Conservation (phyloP, 2,113 vertebrate species). For the Condylura cristata region DNA sequence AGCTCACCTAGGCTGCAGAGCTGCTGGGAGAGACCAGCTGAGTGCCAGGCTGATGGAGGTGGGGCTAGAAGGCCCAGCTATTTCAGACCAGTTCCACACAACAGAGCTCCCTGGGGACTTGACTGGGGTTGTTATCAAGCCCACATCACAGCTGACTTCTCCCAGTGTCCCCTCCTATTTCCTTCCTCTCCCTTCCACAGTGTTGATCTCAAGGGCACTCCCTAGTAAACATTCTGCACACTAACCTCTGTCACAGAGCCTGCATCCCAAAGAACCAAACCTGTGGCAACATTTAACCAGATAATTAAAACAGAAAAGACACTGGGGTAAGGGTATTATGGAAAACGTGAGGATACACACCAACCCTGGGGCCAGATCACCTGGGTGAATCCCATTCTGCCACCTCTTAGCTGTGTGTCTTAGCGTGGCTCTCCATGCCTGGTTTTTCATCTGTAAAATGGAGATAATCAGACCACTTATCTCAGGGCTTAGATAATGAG, state of each 20-base stretch:
- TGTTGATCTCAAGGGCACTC: background rate
- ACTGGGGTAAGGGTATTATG: background rate
- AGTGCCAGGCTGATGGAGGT: background rate
- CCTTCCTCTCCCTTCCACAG: conserved; percentile 25
- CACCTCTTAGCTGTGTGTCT: background rate
- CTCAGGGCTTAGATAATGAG: conserved; percentile 14
- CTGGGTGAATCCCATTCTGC: background rate
- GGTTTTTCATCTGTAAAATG: background rate
- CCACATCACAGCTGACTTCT: background rate
- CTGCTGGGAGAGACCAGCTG: background rate
- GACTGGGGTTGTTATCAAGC: background rate
- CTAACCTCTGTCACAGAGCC: background rate
- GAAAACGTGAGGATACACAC: background rate
- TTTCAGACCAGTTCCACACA: background rate
- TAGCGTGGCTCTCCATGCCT: background rate
- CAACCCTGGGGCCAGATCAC: background rate
- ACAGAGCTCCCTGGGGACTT: background rate
- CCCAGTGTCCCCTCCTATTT: background rate
- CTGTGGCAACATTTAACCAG: conserved; percentile 19
- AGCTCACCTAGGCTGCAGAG: background rate
- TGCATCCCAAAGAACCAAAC: background rate
- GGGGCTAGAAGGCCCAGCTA: background rate
- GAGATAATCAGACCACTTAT: background rate
- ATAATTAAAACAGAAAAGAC: background rate
- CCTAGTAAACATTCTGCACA: background rate